Evolutionary conservation across 2,113 vertebrate species (phyloP).

Genomic region (Tragelaphus buxtoni): DNA sequence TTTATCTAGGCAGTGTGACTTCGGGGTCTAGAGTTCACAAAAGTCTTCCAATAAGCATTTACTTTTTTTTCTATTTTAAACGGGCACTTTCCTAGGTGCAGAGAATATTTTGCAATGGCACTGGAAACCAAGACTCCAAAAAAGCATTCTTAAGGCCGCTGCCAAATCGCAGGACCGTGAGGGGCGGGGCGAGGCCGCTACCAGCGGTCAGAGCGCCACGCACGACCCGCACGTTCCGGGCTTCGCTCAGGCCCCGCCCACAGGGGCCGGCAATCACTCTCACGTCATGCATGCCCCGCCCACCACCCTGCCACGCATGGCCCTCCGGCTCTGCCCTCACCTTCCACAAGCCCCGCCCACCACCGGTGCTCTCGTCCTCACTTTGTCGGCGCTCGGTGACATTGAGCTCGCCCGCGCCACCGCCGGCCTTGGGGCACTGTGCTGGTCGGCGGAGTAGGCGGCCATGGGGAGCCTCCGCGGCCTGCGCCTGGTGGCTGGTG

Average conservation of each 20-base stretch:
- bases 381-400: background rate
- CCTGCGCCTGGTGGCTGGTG: constrained; percentile 63
- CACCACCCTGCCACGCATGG: background rate
- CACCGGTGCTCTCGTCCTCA: fast-evolving
- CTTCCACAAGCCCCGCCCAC: fast-evolving
- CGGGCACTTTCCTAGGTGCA: background rate
- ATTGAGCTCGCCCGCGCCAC: background rate
- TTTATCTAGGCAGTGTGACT: background rate
- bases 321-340: background rate
- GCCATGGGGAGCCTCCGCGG: constrained; percentile 62
- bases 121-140: fast-evolving
- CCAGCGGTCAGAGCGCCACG: background rate
- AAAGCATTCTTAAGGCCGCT: fast-evolving
- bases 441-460: background rate
- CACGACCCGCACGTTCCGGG: background rate
- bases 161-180: fast-evolving
- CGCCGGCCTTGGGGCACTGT: fast-evolving
- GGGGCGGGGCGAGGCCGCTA: fast-evolving
- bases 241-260: background rate
- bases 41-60: background rate
- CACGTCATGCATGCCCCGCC: background rate
- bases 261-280: background rate
- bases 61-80: background rate
- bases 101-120: background rate
- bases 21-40: background rate